Conservation (phyloP, 2,888 invertebrate genomes). For the Pediacus dermestoides region DNA sequence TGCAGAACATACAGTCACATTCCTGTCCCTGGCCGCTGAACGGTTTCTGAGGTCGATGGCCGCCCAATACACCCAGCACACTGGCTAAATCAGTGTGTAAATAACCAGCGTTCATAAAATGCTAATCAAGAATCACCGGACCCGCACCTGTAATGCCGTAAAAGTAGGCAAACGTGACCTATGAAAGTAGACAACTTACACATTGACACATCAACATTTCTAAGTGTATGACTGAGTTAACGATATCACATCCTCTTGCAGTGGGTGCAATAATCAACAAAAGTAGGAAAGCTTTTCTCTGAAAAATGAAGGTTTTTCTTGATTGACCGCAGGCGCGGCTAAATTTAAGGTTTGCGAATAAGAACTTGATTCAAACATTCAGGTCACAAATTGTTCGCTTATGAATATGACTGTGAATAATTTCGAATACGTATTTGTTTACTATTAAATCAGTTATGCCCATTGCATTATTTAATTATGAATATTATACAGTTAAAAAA, state of each 20-base stretch:
- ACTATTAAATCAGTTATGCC: too few species aligned
- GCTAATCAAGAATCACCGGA: slow-evolving; percentile 34
- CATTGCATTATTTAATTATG: too few species aligned
- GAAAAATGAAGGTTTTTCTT: too few species aligned
- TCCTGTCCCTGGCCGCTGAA: slow-evolving; percentile 27
- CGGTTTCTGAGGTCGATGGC: slow-evolving; percentile 30
- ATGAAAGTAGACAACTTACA: slow-evolving; percentile 11
- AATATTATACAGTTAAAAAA: too few species aligned
- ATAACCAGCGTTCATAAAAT: slow-evolving; percentile 39
- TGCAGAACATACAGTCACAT: slow-evolving; percentile 26
- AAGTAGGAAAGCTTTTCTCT: neutral
- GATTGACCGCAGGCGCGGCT: neutral
- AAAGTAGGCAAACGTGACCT: slow-evolving; percentile 36
- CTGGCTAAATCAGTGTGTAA: slow-evolving; percentile 34
- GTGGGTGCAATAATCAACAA: neutral
- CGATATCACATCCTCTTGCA: neutral
- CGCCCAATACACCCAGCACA: slow-evolving; percentile 26
- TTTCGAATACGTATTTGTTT: too few species aligned
- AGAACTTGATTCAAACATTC: slow-evolving; percentile 5
- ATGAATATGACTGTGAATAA: too few species aligned
- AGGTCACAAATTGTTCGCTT: slow-evolving; percentile 8
- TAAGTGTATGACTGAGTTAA: neutral
- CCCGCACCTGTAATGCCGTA: slow-evolving; percentile 31
- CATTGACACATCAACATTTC: slow-evolving; percentile 1
- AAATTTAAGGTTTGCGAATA: neutral